These are phyloP conservation scores for Acinonyx jubatus DNA, from an alignment of 2,113 vertebrate genomes.

Conservation along the genomic window DNA sequence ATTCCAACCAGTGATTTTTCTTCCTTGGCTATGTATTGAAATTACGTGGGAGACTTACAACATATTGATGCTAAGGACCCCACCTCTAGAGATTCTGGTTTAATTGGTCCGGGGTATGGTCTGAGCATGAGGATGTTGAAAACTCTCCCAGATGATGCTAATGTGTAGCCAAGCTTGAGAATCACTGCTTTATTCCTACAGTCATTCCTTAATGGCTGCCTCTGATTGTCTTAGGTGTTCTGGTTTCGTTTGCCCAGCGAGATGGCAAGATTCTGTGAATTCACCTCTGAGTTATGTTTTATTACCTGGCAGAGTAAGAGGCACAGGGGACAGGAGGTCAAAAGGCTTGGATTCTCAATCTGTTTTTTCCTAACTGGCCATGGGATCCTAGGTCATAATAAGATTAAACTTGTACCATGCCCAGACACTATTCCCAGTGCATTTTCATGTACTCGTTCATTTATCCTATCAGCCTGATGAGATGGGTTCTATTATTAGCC, in stretches of 20 bases:
- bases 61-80: not conserved
- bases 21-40: not conserved
- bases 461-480: not conserved
- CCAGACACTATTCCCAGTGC: not conserved
- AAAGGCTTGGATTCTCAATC: not conserved
- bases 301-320: not conserved
- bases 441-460: not conserved
- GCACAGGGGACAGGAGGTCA: not conserved
- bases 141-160: not conserved
- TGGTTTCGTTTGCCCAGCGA: not conserved
- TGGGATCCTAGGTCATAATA: not conserved
- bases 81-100: not conserved
- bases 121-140: not conserved
- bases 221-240: not conserved
- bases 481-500: not conserved
- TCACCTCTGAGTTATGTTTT: not conserved
- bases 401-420: not conserved
- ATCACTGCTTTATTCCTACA: not conserved
- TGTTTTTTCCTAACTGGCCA: not conserved
- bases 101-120: not conserved
- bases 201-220: not conserved
- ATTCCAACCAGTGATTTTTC: not conserved
- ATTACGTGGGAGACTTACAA: not conserved
- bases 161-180: not conserved
- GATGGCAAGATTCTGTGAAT: not conserved